Base-by-base conservation (phyloP, 37 sponge, comb jelly and placozoan genomes). In the Hormiphora californensis region DNA sequence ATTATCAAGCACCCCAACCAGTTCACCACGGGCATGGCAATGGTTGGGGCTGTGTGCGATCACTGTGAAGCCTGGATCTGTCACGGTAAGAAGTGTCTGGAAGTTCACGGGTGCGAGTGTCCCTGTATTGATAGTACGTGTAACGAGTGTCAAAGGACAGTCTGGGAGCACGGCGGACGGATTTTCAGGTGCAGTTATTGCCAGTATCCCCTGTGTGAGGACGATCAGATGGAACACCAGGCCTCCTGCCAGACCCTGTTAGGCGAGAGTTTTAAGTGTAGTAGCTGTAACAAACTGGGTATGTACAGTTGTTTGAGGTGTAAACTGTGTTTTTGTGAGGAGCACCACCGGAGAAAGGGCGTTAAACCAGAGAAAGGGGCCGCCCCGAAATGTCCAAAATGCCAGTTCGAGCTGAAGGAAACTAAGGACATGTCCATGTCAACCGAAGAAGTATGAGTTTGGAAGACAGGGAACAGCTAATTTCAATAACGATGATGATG, bases 181-280 rank as follows among this genome's bases (percentile, higher is more conserved):
- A 37, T 95, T 39, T 98, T 98, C 86, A 90, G 54, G 25, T 98
- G 99, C 57, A 88, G 94, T 17, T 98, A 89, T 63, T 98, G 99
- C 87, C 89, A 89, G 39, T 88, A 39, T 32, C 90, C 88, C 37
- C 39, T 98, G 39, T 98, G 99, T 85, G 99, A 98, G 88, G 99
- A 98, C 69, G 99, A 98, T 59, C 99, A 98, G 91, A 95, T 98
- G 91, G 99, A 98, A 63, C 99, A 98, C 69, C 99, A 98, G 62
- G 95, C 99, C 57, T 93, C 93, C 87, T 98, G 99, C 54, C 99
- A 98, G 89, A 92, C 89, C 54, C 40, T 98, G 19, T 94, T 93
- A 12, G 63, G 91, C 40, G 95, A 94, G 55, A 88, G 81, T 23
- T 73, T 90, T 32, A 98, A 98, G 88, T 98, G 99, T 95, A 86